Evolutionary conservation across 2,113 vertebrate genomes (phyloP), one percentile per base, ranked within the genome.

Genomic region (Lepisosteus oculatus): DNA sequence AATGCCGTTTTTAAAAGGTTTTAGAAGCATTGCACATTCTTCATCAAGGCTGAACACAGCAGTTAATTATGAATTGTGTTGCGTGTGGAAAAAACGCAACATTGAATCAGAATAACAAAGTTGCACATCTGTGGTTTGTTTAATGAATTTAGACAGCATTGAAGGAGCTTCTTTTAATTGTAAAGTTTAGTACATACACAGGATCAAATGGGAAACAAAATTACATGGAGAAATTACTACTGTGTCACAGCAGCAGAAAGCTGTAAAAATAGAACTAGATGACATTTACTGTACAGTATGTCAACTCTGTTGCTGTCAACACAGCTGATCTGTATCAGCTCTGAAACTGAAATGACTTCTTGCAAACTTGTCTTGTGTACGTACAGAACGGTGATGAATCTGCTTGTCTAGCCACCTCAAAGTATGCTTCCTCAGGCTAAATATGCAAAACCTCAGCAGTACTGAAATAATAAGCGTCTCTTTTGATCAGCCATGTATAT

Each of bases 331-430:
- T 13, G n/a, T 59, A 59, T 13, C 57, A 15, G 57, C 57, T n/a
- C 57, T 13, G 29, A 59, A 59, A 59, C 12, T 3, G n/a, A 59
- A 15, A 59, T 59, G 12, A 13, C 14, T n/a, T 13, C 9, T 15
- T 59, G 57, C 4, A 59, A 59, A 59, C 11, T 59, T 51, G 47
- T 51, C 47, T 51, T 51, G 47, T 29, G 29, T 51, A 51, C 2
- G 5, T 2, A 51, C 47, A 51, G 47, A 51, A 51, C 47, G 47
- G 47, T 51, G 57, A 59, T 59, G 57, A 59, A 14, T 59, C 2
- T 51, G 57, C 57, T 59, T 59, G 57, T 59, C 57, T 59, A 59
- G 11, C n/a, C n/a, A 59, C n/a, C 57, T 59, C 57, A 59, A 59
- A 59, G 57, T 59, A 59, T n/a, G 57, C 4, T 59, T 59, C 57